Percentiles rank a stretch among this genome's conserved stretches.
Evolutionary conservation across 2,888 invertebrate species (phyloP).

Genomic region (Drosophila quasianomalipes): DNA sequence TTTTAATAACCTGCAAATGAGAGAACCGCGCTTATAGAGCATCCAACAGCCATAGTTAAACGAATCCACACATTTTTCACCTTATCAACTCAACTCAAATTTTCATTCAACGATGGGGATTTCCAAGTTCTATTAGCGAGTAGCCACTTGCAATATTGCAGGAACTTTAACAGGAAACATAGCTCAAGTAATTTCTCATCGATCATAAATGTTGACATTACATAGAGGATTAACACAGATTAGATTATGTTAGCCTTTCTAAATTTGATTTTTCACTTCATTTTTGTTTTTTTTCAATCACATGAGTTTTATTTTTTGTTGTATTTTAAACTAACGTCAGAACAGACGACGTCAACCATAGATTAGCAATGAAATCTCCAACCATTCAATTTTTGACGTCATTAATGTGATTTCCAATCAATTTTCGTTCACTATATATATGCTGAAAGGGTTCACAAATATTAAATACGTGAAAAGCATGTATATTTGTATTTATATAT

Average conservation of each 20-base stretch:
- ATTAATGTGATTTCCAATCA: not conserved
- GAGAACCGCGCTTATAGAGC: not conserved
- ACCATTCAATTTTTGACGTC: too few relatives aligned
- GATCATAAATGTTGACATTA: conserved; percentile 8
- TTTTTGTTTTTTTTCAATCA: conserved; percentile 1
- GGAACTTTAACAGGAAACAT: not conserved
- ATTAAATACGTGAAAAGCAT: not conserved
- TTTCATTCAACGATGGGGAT: not conserved
- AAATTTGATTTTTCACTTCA: not conserved
- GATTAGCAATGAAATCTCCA: conserved; percentile 1
- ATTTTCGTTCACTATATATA: not conserved
- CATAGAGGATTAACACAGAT: conserved; percentile 8
- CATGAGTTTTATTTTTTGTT: not conserved
- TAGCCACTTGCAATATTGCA: not conserved
- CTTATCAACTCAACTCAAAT: not conserved
- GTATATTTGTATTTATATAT: not conserved
- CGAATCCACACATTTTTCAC: not conserved
- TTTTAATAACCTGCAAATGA: not conserved
- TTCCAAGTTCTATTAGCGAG: not conserved
- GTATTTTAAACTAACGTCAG: not conserved
- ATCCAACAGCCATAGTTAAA: not conserved
- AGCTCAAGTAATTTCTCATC: not conserved
- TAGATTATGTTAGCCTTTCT: conserved; percentile 27
- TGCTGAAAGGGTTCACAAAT: not conserved
- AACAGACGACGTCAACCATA: not conserved